Evolutionary conservation across 2,797 vertebrate species (phyloP), one percentile per base, ranked within the genome.

Genomic region (Acestrorhynchus altus): DNA sequence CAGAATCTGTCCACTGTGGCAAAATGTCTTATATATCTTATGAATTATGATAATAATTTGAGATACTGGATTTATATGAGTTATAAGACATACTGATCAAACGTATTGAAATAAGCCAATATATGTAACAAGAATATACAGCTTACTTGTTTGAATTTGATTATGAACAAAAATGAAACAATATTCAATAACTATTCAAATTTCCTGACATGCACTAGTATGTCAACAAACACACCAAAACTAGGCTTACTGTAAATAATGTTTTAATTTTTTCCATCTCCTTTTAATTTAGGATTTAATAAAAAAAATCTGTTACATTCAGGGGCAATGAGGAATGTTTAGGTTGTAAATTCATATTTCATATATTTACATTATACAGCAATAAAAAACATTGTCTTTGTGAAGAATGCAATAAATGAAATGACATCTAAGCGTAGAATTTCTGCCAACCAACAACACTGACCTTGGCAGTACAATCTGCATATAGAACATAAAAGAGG

Each of bases 371-470:
- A 9, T 28, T 3, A 24, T n/a, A 26, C 22, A 66, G 26, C 15
- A 51, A 31, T 51, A 28, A 31, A 46, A 46, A 40, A 20, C 3
- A 46, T 54, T 16, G 11, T 63, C 16, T 35, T 10, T 4, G n/a
- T 42, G 18, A 44, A 15, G 20, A 65, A 65, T 65, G 18, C 13
- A 68, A 35, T 68, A 67, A 35, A 51, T 68, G 20, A 13, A n/a
- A 26, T 20, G 31, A 51, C 22, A 67, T 22, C 8, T 20, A 52
- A 22, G 24, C 16, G 15, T 12, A 28, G 22, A 28, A 24, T 22
- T 24, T 54, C 20, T 52, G 49, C 20, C 49, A 22, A 1, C 46
- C 11, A 47, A 16, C 31, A 35, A 35, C 6, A 35, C 6, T 35
- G 31, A 35, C 31, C 31, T 35, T 65, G 4, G 5, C 12, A 5